A percentile compares a stretch with the other conserved stretches of the same genome.
These are phyloP conservation scores for Epinephelus cyanopodus DNA, from an alignment of 2,113 vertebrate genomes.

Conservation along the genomic window DNA sequence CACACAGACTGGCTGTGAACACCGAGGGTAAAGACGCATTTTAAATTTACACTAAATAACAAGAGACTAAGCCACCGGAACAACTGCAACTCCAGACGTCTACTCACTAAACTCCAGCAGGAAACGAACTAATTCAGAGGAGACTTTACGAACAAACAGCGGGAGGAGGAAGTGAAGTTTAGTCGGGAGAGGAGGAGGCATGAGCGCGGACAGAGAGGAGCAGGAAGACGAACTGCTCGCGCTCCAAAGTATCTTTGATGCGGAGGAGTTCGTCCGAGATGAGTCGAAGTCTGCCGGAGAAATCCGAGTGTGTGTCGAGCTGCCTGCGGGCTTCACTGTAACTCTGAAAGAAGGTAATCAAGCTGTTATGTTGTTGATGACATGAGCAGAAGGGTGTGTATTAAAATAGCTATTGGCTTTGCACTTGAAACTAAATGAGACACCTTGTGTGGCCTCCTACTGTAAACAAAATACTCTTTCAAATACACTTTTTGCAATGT, in stretches of 20 bases:
- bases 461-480: too few relatives aligned
- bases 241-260: conserved; percentile 89
- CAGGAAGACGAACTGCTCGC: conserved; percentile 91
- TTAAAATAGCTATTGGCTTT: not conserved
- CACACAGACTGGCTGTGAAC: not conserved
- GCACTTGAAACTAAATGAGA: not conserved
- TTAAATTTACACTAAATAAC: not conserved
- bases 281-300: conserved; percentile 85
- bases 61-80: not conserved
- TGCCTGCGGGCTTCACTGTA: conserved; percentile 87
- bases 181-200: not conserved
- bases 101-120: not conserved
- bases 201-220: conserved; percentile 59
- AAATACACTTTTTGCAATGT: too few relatives aligned
- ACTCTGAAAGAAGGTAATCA: conserved; percentile 79
- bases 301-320: conserved; percentile 85
- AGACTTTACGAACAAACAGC: too few relatives aligned
- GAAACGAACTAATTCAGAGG: not conserved
- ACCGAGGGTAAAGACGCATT: not conserved
- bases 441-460: too few relatives aligned
- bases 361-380: not conserved
- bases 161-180: not conserved
- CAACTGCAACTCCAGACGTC: not conserved
- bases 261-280: conserved; percentile 89
- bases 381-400: not conserved